Conservation (phyloP, 2,113 vertebrate genomes). For the Dromaius novaehollandiae region DNA sequence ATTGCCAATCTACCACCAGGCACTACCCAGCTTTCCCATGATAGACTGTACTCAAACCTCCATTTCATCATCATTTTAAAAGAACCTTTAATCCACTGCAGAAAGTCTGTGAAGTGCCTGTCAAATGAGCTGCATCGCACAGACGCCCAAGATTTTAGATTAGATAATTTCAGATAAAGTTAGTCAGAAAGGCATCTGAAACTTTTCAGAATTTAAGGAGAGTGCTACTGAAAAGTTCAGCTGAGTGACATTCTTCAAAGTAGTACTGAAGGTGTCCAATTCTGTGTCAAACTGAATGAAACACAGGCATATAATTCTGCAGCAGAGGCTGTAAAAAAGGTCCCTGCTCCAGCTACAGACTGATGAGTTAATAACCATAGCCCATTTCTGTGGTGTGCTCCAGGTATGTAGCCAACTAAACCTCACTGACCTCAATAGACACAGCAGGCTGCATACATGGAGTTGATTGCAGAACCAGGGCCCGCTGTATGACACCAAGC, state of each 20-base stretch:
- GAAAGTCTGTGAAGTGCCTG: neutral
- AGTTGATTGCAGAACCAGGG: neutral
- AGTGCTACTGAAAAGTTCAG: neutral
- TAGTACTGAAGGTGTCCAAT: neutral
- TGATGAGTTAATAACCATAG: neutral
- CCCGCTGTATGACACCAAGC: neutral
- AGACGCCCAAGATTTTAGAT: neutral
- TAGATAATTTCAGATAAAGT: neutral
- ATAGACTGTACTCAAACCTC: neutral
- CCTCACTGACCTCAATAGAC: neutral
- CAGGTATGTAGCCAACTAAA: neutral
- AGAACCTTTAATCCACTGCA: neutral
- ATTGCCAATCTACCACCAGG: neutral
- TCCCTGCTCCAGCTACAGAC: neutral
- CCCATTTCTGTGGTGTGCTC: neutral
- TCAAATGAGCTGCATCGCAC: neutral
- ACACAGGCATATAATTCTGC: neutral
- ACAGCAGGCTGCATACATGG: neutral
- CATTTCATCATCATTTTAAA: conserved; percentile 11
- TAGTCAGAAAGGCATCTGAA: neutral
- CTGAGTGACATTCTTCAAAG: neutral
- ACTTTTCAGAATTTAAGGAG: neutral
- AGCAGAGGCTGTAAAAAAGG: neutral
- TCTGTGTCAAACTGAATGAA: neutral
- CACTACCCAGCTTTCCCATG: neutral